Percentiles rank a stretch among this genome's conserved stretches.
phyloP scores from a whole-genome alignment of 2,797 vertebrate species.

The Oreonectes daqikongensis region DNA sequence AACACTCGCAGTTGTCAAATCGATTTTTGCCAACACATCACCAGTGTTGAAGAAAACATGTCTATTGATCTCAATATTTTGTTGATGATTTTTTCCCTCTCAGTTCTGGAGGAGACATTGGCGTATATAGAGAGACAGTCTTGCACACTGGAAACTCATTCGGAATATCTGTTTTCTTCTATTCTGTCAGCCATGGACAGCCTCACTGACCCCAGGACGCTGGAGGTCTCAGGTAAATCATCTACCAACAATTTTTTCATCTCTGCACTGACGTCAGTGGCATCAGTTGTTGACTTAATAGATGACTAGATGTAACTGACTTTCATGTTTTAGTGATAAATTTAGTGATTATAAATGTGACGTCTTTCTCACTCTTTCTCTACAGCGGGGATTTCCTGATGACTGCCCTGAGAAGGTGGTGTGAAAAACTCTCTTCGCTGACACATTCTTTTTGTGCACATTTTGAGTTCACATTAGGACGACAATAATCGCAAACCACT shows the following conservation, averaged over 20 bases:
- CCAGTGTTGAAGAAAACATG: neutral
- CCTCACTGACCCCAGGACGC: constrained; percentile 60
- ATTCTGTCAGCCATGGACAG: constrained; percentile 80
- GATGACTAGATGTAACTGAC: neutral
- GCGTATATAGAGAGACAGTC: constrained; percentile 83
- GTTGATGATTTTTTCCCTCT: neutral
- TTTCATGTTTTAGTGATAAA: no score
- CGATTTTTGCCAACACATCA: neutral
- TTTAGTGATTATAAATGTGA: neutral
- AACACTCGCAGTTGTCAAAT: neutral
- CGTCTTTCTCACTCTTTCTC: constrained; percentile 8
- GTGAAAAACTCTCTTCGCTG: neutral
- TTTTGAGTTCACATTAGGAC: neutral
- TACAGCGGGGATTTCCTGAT: constrained; percentile 47
- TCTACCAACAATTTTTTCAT: neutral
- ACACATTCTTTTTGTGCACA: neutral
- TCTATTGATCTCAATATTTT: neutral
- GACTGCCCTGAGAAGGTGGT: constrained; percentile 10
- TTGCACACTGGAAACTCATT: constrained; percentile 75
- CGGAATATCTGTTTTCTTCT: constrained; percentile 80
- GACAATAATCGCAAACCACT: neutral
- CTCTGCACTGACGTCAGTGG: neutral
- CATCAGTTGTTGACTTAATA: neutral
- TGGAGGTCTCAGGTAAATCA: constrained; percentile 46
- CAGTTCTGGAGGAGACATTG: constrained; percentile 86